phyloP scores from a whole-genome alignment of 2,113 vertebrate genomes.

The Parotia lawesii region DNA sequence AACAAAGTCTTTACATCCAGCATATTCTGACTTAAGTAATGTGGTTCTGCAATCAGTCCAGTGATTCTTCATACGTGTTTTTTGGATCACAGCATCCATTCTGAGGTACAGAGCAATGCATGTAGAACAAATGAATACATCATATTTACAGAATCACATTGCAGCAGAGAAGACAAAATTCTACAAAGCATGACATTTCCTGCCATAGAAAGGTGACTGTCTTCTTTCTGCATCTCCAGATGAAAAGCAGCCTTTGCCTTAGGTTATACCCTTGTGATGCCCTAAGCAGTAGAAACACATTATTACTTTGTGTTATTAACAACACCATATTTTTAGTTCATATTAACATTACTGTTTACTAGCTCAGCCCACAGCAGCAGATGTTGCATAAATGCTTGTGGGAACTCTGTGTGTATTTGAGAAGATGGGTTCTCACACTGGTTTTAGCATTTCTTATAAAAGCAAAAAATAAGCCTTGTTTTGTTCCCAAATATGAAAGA shows the following conservation, averaged over 20 bases:
- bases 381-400: background rate
- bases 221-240: background rate
- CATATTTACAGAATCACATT: background rate
- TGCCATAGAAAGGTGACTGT: background rate
- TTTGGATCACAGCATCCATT: background rate
- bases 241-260: background rate
- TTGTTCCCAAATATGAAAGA: constrained; percentile 35
- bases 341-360: background rate
- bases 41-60: background rate
- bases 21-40: background rate
- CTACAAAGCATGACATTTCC: background rate
- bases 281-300: background rate
- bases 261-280: background rate
- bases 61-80: background rate
- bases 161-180: background rate
- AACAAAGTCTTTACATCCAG: background rate
- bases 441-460: constrained; percentile 1
- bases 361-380: background rate
- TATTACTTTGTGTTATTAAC: background rate
- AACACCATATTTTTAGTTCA: background rate
- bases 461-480: background rate
- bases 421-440: background rate
- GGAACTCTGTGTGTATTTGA: background rate
- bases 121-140: background rate
- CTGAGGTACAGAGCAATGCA: background rate